Evolutionary conservation across 2,113 vertebrate genomes (phyloP), one percentile per base, ranked within the genome.

Genomic region (Chaenocephalus aceratus): DNA sequence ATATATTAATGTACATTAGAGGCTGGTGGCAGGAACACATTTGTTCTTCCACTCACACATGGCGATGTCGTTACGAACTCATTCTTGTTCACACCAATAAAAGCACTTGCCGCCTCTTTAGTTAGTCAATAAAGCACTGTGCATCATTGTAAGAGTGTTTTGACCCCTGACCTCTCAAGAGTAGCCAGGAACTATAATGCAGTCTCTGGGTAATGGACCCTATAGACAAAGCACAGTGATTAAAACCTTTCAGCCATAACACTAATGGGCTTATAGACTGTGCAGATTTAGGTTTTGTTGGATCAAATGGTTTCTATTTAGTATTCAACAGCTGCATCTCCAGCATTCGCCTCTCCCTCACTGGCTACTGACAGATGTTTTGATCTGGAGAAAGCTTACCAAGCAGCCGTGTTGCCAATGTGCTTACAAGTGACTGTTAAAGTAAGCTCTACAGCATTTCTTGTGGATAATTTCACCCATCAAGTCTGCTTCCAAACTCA

Each of bases 131-230:
- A 86, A 81, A 81, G 64, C 60, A 7, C 52, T 14, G 61, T 58
- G 79, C 79, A 82, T 76, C 72, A 57, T 54, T 66, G 84, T 65
- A 54, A 63, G 70, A 76, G 83, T 61, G 54, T 71, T 86, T 51
- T 80, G 85, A 88, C 87, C 83, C 79, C 75, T 89, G 84, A 84
- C 81, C 88, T 70, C 62, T 12, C 12, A 76, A 80, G 79, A 72
- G 83, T 82, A 71, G 82, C 82, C 52, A 41, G 63, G 41, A 80
- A 76, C 74, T 65, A 34, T 77, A 85, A 91, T 84, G 85, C 72
- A 77, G 85, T 83, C 75, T 76, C 71, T 59, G 75, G 81, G 75
- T 92, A 91, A 90, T 90, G 88, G 86, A 80, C 80, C 81, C 83
- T 65, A 82, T 45, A 85, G 89, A 83, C 66, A 62, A 78, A 66